phyloP scores from a whole-genome alignment of 2,113 vertebrate species.

The Malurus elegans region DNA sequence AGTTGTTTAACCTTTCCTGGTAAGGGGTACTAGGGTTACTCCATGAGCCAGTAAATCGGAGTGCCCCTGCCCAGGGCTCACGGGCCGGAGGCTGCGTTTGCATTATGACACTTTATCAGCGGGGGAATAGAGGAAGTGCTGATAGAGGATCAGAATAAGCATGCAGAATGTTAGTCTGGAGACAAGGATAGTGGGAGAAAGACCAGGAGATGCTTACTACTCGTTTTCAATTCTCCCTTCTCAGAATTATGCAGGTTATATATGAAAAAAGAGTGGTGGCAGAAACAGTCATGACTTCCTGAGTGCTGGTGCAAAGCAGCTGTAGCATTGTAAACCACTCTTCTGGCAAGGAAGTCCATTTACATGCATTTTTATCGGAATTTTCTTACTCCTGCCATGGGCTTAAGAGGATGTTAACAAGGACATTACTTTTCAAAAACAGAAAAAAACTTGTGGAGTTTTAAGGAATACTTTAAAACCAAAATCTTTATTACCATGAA shows the following conservation, averaged over 20 bases:
- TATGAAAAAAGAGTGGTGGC: not conserved
- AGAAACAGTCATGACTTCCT: not conserved
- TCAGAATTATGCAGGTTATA: not conserved
- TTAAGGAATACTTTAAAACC: not conserved
- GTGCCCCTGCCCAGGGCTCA: not conserved
- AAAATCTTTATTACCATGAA: not conserved
- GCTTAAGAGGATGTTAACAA: not conserved
- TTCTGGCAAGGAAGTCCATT: not conserved
- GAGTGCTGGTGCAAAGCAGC: not conserved
- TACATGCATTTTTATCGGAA: not conserved
- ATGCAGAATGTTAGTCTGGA: not conserved
- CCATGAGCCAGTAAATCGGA: not conserved
- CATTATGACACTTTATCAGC: not conserved
- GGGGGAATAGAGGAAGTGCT: not conserved
- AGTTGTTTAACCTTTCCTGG: not conserved
- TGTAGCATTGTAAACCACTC: not conserved
- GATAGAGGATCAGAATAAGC: not conserved
- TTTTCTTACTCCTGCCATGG: not conserved
- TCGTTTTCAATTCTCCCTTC: not conserved
- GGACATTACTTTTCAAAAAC: not conserved
- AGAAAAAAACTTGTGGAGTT: not conserved
- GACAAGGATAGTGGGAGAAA: not conserved
- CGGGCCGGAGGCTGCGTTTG: not conserved
- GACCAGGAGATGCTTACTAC: not conserved
- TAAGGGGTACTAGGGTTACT: not conserved